Evolutionary conservation across 2,888 invertebrate species (phyloP).

Genomic region (Campaea margaritaria): DNA sequence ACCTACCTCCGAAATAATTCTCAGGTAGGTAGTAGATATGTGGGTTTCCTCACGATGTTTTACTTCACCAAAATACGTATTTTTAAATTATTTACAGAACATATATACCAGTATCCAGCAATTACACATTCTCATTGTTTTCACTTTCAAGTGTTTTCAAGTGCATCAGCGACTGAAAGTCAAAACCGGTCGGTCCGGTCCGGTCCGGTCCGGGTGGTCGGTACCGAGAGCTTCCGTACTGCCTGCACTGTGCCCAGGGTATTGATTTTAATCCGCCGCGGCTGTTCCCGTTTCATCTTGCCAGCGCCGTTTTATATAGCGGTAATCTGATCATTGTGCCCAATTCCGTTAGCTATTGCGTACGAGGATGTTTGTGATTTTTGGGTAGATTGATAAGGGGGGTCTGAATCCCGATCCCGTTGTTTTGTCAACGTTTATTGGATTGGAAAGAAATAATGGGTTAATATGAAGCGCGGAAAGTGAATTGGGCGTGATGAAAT

Average conservation of each 20-base stretch:
- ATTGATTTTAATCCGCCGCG: constrained; percentile 31
- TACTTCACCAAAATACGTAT: too few species aligned
- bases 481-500: constrained; percentile 12
- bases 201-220: too few species aligned
- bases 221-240: constrained; percentile 5
- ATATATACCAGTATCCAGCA: too few species aligned
- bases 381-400: constrained; percentile 19
- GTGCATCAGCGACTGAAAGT: not conserved
- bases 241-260: constrained; percentile 9
- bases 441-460: constrained; percentile 24
- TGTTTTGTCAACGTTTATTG: constrained; percentile 29
- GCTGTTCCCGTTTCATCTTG: constrained; percentile 28
- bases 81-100: too few species aligned
- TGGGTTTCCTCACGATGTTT: too few species aligned
- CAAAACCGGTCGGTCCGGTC: too few species aligned
- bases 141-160: not conserved
- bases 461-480: constrained; percentile 17
- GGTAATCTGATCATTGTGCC: constrained; percentile 32
- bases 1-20: too few species aligned
- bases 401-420: constrained; percentile 12
- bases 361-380: constrained; percentile 29
- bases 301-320: constrained; percentile 28
- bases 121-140: too few species aligned
- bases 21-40: too few species aligned
- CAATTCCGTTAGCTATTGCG: constrained; percentile 27